Evolutionary conservation across 1,140 invertebrate genomes (phyloP), one percentile per base, ranked within the genome.

Genomic region (Drosophila kanapiae): DNA sequence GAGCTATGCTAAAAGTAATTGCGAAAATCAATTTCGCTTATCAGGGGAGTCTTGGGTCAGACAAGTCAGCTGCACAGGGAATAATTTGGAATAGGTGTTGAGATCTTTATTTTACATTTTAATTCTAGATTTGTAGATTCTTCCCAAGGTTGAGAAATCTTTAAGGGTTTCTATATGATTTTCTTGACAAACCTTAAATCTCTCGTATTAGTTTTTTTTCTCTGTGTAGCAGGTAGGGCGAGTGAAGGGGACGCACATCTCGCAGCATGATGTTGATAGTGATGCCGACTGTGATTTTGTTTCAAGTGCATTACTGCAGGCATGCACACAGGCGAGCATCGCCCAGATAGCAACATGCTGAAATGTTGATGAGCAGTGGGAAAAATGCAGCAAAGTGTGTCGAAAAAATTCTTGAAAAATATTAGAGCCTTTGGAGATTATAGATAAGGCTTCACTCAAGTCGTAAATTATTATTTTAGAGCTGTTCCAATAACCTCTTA

Each of bases 11-110:
- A 68, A 88, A 90, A 90, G 82, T 88, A 91, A 90, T 90, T 90
- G 85, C 85, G 53, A 90, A 90, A 90, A 86, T 90, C 86, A 90
- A 90, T 90, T 90, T 85, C 67, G 78, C 85, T 90, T 90, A 90
- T 90, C 85, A 81, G 84, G 74, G 61, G 62, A 53, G 61, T 67
- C 68, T 29, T 65, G 85, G 84, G 84, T 88, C 45, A 58, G 53
- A 54, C 51, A 31, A 69, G 47, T 51, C 37, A 63, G 37, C 9
- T 42, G 29, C 33, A 67, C 64, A 23, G 23, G 6, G 1, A 57
- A 9, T 0, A 57, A 57, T 4, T 3, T 0, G 7, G 18, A n/a
- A 51, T 1, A 31, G 9, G 3, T 27, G 18, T 11, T 10, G 43
- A 4, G 6, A 47, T 23, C 11, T 3, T 47, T 13, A n/a, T n/a